These are phyloP conservation scores for Globodera rostochiensis DNA, from an alignment of 1,140 invertebrate species.

Conservation along the genomic window DNA sequence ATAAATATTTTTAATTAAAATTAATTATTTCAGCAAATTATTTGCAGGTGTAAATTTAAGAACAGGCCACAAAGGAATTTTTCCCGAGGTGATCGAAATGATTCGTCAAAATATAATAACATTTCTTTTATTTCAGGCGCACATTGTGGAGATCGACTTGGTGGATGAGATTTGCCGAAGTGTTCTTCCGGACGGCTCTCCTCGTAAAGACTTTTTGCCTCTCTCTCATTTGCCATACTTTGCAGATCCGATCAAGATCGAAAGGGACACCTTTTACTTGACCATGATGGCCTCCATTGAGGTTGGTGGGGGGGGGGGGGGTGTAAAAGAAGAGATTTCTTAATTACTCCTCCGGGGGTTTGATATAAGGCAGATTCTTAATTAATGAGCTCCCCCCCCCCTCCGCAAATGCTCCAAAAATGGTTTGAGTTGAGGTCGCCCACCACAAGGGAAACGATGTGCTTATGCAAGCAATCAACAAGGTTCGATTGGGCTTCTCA, in stretches of 20 bases:
- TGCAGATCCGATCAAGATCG: constrained; percentile 27
- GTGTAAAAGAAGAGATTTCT: no score
- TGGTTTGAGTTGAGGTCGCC: constrained; percentile 85
- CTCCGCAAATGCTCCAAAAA: constrained; percentile 44
- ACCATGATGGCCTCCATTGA: constrained; percentile 94
- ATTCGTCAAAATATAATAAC: not conserved
- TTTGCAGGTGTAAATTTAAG: constrained; percentile 83
- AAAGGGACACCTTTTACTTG: constrained; percentile 75
- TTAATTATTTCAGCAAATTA: constrained; percentile 36
- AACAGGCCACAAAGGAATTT: constrained; percentile 87
- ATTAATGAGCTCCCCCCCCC: no score
- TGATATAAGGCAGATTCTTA: no score
- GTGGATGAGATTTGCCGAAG: constrained; percentile 74
- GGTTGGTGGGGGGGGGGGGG: constrained; percentile 17
- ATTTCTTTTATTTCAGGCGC: constrained; percentile 70
- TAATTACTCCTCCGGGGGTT: no score
- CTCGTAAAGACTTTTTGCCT: not conserved
- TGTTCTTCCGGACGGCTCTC: constrained; percentile 28
- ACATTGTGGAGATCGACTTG: constrained; percentile 92
- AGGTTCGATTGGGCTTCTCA: constrained; percentile 63
- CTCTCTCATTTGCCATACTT: not conserved
- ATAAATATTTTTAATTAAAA: constrained; percentile 1
- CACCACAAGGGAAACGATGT: constrained; percentile 81
- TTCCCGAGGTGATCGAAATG: constrained; percentile 73
- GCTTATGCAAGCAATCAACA: constrained; percentile 70